Conservation (phyloP, 2,113 vertebrate species). For the human region GRCh38 chr7:7615001-7615500, state of each 20-base stretch:
- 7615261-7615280: conserved; percentile 2
- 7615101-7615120: background rate
- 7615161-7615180: background rate
- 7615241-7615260: conserved; percentile 22
- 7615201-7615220: conserved; percentile 18
- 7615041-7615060: background rate
- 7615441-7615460: conserved; percentile 1
- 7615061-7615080: background rate
- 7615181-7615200: conserved; percentile 3
- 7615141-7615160: background rate
- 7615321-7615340: background rate
- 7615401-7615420: background rate
- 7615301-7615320: background rate
- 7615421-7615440: background rate
- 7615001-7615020: background rate
- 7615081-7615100: background rate
- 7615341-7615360: background rate
- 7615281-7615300: background rate
- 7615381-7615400: background rate
- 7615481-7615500: background rate
- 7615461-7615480: no score
- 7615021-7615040: conserved; percentile 16
- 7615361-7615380: background rate
- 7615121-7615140: background rate
- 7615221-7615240: background rate